A percentile compares a stretch with the other conserved stretches of the same genome.
Evolutionary conservation across 2,113 vertebrate genomes (phyloP).

Genomic region (Phrynosoma platyrhinos): DNA sequence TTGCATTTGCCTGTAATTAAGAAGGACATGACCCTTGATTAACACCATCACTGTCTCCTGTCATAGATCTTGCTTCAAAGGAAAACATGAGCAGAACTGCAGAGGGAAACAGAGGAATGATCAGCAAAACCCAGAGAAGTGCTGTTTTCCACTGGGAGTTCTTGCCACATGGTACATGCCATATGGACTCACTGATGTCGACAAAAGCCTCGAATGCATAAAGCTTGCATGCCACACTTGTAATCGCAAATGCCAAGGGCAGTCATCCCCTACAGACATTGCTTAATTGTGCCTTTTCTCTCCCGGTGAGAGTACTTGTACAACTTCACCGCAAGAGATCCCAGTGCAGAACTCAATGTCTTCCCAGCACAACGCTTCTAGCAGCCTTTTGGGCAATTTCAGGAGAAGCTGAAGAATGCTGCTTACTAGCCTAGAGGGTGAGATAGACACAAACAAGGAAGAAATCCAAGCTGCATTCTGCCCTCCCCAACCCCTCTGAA

Average conservation of each 20-base stretch:
- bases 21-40: not conserved
- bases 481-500: not conserved
- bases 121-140: not conserved
- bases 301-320: slow-evolving; percentile 60
- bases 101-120: not conserved
- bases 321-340: slow-evolving; percentile 63
- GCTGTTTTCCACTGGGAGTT: not conserved
- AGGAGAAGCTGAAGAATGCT: slow-evolving; percentile 78
- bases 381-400: slow-evolving; percentile 82
- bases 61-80: not conserved
- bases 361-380: slow-evolving; percentile 64
- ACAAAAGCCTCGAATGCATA: slow-evolving; percentile 22
- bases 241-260: slow-evolving; percentile 51
- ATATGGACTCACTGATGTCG: slow-evolving; percentile 31
- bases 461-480: slow-evolving; percentile 85
- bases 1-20: not conserved
- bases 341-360: slow-evolving; percentile 53
- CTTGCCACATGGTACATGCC: slow-evolving; percentile 28
- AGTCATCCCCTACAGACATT: slow-evolving; percentile 54
- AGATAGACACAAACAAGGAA: slow-evolving; percentile 81
- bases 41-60: not conserved
- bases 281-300: slow-evolving; percentile 69
- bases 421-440: slow-evolving; percentile 80
- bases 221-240: slow-evolving; percentile 34
- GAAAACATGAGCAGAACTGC: not conserved